Conservation (phyloP, 2,113 vertebrate genomes). For the Sturnira hondurensis region DNA sequence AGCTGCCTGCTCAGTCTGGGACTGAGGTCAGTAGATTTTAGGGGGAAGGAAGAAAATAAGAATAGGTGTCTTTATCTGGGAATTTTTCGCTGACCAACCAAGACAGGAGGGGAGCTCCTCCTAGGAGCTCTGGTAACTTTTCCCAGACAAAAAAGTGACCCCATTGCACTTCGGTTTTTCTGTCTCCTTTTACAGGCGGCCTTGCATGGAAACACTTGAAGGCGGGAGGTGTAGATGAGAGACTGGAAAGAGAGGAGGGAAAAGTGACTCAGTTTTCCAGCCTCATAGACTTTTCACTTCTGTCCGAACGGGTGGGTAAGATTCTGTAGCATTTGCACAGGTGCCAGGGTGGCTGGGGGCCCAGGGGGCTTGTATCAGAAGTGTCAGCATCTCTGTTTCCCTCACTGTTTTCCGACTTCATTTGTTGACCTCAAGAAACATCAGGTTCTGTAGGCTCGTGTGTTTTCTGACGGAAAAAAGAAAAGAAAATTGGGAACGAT, state of each 20-base stretch:
- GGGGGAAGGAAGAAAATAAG: background rate
- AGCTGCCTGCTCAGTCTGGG: background rate
- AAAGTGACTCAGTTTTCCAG: background rate
- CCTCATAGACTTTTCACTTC: background rate
- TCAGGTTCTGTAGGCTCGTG: background rate
- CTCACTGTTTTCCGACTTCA: background rate
- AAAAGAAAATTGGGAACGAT: background rate
- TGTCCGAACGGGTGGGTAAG: background rate
- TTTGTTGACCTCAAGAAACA: slow-evolving; percentile 32
- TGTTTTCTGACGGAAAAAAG: background rate
- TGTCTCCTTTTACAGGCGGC: background rate
- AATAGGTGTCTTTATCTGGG: background rate
- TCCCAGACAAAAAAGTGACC: background rate
- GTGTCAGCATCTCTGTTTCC: background rate
- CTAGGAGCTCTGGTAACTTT: background rate
- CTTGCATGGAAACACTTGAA: background rate
- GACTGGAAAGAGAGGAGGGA: background rate
- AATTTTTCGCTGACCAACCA: background rate
- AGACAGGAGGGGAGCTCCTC: background rate
- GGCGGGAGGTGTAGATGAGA: background rate
- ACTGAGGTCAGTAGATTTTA: background rate
- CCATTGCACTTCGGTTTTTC: background rate
- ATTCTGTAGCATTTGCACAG: background rate
- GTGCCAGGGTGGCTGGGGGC: background rate
- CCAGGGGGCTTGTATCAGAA: background rate